Percentiles rank a stretch among this genome's conserved stretches.
phyloP scores from a whole-genome alignment of 2,888 invertebrate genomes.

The Melinopterus prodromus region DNA sequence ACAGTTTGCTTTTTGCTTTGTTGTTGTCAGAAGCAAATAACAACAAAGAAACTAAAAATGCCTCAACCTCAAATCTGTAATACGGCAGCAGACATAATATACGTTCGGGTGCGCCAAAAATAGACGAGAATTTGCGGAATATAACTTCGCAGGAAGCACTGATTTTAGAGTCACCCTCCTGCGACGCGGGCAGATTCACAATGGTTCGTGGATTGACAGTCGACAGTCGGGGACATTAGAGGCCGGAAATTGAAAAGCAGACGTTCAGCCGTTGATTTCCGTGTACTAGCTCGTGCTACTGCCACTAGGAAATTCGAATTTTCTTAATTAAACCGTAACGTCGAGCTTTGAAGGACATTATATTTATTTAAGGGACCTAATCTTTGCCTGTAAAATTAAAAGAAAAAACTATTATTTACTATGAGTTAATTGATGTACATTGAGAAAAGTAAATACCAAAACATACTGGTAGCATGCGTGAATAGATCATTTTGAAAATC shows the following conservation, averaged over 20 bases:
- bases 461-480: no score
- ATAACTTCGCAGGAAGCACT: background rate
- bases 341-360: background rate
- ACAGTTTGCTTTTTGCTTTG: no score
- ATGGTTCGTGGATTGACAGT: slow-evolving; percentile 38
- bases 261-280: slow-evolving; percentile 47
- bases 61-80: background rate
- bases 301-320: background rate
- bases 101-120: background rate
- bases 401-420: no score
- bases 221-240: slow-evolving; percentile 47
- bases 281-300: background rate
- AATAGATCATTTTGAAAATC: no score
- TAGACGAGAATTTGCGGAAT: background rate
- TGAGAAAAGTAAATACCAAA: no score
- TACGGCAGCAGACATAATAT: background rate
- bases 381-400: no score
- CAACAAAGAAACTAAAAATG: background rate
- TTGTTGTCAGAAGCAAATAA: no score
- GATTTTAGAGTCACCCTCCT: background rate
- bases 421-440: no score
- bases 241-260: slow-evolving; percentile 56
- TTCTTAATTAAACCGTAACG: background rate
- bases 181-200: slow-evolving; percentile 32
- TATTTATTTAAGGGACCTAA: no score